Evolutionary conservation across 37 sponge, comb jelly and placozoan genomes (phyloP).

Genomic region (Petrosia ficiformis): DNA sequence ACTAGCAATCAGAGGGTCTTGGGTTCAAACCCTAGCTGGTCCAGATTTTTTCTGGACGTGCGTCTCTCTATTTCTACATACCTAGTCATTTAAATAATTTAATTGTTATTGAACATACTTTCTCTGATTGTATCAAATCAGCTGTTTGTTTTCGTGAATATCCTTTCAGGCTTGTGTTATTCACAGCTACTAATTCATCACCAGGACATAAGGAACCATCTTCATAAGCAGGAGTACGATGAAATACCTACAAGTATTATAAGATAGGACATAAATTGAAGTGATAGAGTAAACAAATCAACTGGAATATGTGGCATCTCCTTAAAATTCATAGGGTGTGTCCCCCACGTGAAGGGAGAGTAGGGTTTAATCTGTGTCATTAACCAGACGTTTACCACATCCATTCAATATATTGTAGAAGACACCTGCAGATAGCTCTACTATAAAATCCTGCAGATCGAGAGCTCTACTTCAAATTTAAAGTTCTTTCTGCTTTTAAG

Average conservation of each 20-base stretch:
- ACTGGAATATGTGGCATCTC: neutral
- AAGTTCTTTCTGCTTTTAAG: too few species aligned
- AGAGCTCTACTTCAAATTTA: too few species aligned
- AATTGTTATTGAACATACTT: conserved; percentile 49
- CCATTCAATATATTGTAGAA: too few species aligned
- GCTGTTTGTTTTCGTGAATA: conserved; percentile 81
- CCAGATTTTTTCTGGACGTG: too few species aligned
- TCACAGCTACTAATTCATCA: conserved; percentile 84
- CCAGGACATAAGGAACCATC: conserved; percentile 87
- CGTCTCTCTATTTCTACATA: neutral
- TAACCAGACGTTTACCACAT: too few species aligned
- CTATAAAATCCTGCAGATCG: too few species aligned
- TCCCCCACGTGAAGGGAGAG: too few species aligned
- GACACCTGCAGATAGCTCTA: too few species aligned
- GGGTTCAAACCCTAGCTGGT: neutral
- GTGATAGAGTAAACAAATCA: neutral
- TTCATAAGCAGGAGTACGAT: conserved; percentile 90
- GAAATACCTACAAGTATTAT: conserved; percentile 70
- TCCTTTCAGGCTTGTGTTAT: conserved; percentile 61
- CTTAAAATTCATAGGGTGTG: neutral
- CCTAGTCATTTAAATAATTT: too few species aligned
- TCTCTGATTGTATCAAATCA: conserved; percentile 71
- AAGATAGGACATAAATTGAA: neutral
- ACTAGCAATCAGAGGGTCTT: too few species aligned
- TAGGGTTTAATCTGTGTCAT: too few species aligned